Conservation (phyloP, 2,113 vertebrate species). For the Pithys albifrons region DNA sequence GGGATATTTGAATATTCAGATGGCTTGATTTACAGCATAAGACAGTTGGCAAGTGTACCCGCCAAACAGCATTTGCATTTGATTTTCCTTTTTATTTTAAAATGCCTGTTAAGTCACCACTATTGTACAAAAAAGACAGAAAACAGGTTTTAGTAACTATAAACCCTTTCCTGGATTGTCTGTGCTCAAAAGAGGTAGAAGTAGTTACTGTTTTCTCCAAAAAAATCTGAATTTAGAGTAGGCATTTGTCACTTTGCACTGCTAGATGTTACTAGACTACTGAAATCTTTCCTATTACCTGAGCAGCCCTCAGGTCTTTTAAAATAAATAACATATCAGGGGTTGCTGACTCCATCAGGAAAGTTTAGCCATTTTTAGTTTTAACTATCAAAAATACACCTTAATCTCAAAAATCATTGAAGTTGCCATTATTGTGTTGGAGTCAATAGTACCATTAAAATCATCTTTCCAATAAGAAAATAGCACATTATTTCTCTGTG, state of each 20-base stretch:
- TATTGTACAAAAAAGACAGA: slow-evolving; percentile 8
- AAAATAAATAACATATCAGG: slow-evolving; percentile 55
- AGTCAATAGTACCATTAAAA: background rate
- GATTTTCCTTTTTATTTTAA: slow-evolving; percentile 9
- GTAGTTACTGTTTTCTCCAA: slow-evolving; percentile 29
- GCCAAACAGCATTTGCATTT: slow-evolving; percentile 44
- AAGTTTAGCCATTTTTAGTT: slow-evolving; percentile 30
- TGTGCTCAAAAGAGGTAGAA: slow-evolving; percentile 25
- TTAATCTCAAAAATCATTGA: slow-evolving; percentile 30
- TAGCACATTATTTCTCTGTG: background rate
- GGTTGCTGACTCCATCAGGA: slow-evolving; percentile 57
- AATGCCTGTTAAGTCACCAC: slow-evolving; percentile 15
- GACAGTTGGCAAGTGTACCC: slow-evolving; percentile 23
- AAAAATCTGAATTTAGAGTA: slow-evolving; percentile 23
- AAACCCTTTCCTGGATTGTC: background rate
- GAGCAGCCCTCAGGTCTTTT: slow-evolving; percentile 43
- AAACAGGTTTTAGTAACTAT: slow-evolving; percentile 16
- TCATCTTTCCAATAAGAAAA: background rate
- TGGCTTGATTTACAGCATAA: slow-evolving; percentile 31
- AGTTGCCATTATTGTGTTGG: background rate
- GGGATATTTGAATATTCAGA: slow-evolving; percentile 12
- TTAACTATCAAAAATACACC: background rate
- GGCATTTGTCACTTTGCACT: slow-evolving; percentile 14
- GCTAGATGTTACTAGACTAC: slow-evolving; percentile 7
- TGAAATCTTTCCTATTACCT: slow-evolving; percentile 58